These are phyloP conservation scores for Luidia sarsii DNA, from an alignment of 53 echinoderm and acorn worm genomes.

Conservation along the genomic window DNA sequence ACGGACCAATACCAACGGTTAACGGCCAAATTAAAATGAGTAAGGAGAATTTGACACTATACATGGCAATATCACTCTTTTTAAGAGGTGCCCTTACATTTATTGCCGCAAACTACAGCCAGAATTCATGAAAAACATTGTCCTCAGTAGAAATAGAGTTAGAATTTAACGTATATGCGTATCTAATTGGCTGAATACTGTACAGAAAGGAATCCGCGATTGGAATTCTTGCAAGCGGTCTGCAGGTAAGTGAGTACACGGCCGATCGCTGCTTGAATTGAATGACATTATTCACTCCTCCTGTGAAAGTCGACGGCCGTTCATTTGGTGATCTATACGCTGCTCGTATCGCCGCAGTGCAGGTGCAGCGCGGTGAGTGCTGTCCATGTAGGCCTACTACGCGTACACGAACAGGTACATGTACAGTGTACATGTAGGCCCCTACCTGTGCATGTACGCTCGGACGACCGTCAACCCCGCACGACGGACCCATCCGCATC, in stretches of 20 bases:
- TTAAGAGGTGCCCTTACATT: no score
- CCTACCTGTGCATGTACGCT: background rate
- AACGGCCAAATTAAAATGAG: slow-evolving; percentile 9
- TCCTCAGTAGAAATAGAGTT: no score
- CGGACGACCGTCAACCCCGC: background rate
- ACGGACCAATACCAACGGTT: slow-evolving; percentile 36
- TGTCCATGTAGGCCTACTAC: no score
- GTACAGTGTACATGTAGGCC: background rate
- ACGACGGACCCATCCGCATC: no score
- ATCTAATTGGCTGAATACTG: no score
- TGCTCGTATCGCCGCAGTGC: no score
- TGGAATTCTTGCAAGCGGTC: background rate
- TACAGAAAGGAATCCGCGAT: background rate
- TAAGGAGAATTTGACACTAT: slow-evolving; percentile 25
- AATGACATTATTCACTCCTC: slow-evolving; percentile 19
- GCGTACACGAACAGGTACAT: background rate
- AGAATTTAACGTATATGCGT: no score
- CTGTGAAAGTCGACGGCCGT: slow-evolving; percentile 7
- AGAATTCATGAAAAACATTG: no score
- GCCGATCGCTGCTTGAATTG: slow-evolving; percentile 13
- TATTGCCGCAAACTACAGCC: no score
- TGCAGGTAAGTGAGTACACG: slow-evolving; percentile 1
- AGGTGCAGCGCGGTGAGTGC: no score
- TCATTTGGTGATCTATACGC: background rate
- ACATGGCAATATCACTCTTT: no score